Evolutionary conservation across 2,797 vertebrate species (phyloP), one percentile per base, ranked within the genome.

Genomic region (Coendou prehensilis): DNA sequence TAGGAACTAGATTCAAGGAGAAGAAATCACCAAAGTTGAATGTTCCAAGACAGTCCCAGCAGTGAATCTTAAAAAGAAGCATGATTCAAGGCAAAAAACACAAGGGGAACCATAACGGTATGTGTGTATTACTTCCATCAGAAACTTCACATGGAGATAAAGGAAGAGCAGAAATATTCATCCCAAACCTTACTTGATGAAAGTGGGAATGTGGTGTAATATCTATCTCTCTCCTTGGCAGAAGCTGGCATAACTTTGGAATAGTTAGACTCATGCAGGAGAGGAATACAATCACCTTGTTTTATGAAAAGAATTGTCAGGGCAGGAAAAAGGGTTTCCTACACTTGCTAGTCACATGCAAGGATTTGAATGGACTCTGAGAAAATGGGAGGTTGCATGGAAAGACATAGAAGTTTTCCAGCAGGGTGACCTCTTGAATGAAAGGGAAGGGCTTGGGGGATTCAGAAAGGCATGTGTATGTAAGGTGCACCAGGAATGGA

Each of bases 221-320:
- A 22, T 59, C 20, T 13, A 8, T 26, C 7, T 80, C 28, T 80
- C 79, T 52, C 17, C 11, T 67, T 71, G 71, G 57, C 79, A 63
- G 96, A 94, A 95, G 50, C 6, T 59, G 63, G 5, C 14, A 45
- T 91, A 23, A 33, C 26, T 90, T 81, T 47, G 63, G 52, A 81
- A 76, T 50, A 76, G 83, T 80, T 54, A 75, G 37, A 73, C 63
- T 92, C 9, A 76, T 71, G 10, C 14, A 75, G 20, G 20, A 5
- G 22, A 87, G n/a, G 41, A 59, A 64, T 23, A 88, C 8, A 57
- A 87, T 84, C 54, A 91, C 41, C 41, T 82, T 71, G 20, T 54
- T 76, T 54, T 11, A 20, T 28, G 9, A 20, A 8, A n/a, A 89
- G 71, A 15, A 11, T 30, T n/a, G 7, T 57, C 15, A 75, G 7